These are phyloP conservation scores for Aphidoletes aphidimyza DNA, from an alignment of 2,888 invertebrate genomes.

Conservation along the genomic window DNA sequence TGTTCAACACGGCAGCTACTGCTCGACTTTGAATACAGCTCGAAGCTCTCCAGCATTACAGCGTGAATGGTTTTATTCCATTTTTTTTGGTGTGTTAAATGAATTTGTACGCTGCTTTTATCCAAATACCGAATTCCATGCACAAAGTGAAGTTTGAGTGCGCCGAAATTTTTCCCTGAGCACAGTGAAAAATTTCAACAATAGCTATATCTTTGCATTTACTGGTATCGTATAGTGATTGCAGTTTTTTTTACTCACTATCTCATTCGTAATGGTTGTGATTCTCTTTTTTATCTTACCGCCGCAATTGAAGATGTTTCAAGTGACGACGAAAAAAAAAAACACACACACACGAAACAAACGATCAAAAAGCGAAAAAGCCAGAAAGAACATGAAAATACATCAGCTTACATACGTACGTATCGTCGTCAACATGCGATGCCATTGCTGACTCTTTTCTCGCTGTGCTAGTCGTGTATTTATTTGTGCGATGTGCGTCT, in stretches of 20 bases:
- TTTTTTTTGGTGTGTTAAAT: background rate
- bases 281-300: slow-evolving; percentile 10
- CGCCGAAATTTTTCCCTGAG: background rate
- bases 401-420: slow-evolving; percentile 39
- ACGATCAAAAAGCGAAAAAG: slow-evolving; percentile 20
- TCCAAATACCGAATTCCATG: background rate
- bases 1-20: background rate
- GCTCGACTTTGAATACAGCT: slow-evolving; percentile 30
- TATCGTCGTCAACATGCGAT: slow-evolving; percentile 43
- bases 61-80: background rate
- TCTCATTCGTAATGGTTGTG: background rate
- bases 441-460: background rate
- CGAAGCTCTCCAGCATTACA: background rate
- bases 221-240: background rate
- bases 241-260: background rate
- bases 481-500: slow-evolving; percentile 23
- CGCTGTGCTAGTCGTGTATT: background rate
- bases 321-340: background rate
- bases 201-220: background rate
- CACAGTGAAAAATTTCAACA: slow-evolving; percentile 19
- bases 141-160: slow-evolving; percentile 4
- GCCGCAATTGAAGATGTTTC: slow-evolving; percentile 43
- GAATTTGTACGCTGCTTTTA: background rate
- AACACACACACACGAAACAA: background rate
- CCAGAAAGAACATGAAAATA: slow-evolving; percentile 38